Conservation (phyloP, 2,888 invertebrate species). For the Dendrolimus houi region DNA sequence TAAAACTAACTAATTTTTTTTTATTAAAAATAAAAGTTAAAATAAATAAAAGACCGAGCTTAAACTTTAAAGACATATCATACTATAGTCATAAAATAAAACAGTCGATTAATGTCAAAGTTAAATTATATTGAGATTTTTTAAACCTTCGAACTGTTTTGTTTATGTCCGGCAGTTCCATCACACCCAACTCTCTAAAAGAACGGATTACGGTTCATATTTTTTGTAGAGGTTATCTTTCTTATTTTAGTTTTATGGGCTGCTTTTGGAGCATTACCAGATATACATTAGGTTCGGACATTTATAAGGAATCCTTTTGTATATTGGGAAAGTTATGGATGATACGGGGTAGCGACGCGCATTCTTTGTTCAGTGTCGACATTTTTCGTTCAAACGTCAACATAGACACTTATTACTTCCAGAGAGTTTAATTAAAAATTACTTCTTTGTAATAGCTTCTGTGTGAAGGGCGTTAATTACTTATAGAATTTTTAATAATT, state of each 20-base stretch:
- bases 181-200: slow-evolving; percentile 25
- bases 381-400: not conserved
- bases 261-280: slow-evolving; percentile 26
- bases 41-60: slow-evolving; percentile 1
- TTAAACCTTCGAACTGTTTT: not conserved
- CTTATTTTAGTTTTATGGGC: slow-evolving; percentile 33
- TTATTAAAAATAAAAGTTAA: no score
- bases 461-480: no score
- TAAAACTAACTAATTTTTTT: no score
- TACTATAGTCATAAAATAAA: not conserved
- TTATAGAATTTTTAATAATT: no score
- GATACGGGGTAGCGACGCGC: not conserved
- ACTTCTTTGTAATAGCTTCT: no score
- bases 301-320: slow-evolving; percentile 18
- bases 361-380: not conserved
- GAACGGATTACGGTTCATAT: slow-evolving; percentile 29
- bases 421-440: not conserved
- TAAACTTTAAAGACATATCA: not conserved
- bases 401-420: not conserved
- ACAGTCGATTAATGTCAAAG: not conserved
- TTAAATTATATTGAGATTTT: not conserved
- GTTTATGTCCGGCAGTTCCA: slow-evolving; percentile 3
- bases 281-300: slow-evolving; percentile 29
- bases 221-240: slow-evolving; percentile 38
- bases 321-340: slow-evolving; percentile 5